Conservation (phyloP, 2,113 vertebrate genomes). For the Rhinopithecus roxellana region DNA sequence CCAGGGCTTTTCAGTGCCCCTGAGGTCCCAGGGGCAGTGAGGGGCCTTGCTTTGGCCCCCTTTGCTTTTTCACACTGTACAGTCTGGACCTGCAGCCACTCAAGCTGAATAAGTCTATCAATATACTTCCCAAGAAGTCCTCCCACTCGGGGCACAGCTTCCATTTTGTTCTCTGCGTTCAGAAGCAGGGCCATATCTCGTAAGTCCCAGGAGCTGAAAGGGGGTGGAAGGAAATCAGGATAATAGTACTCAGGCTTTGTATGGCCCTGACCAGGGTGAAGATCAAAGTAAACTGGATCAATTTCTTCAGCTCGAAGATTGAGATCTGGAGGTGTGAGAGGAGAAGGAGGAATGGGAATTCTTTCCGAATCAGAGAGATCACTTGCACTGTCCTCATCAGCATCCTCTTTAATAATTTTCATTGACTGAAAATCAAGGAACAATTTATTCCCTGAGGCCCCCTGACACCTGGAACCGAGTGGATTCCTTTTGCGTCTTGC, state of each 20-base stretch:
- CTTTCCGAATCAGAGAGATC: constrained; percentile 94
- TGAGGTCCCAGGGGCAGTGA: constrained; percentile 47
- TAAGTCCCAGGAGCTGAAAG: constrained; percentile 93
- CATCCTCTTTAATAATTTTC: constrained; percentile 82
- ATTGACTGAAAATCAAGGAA: constrained; percentile 83
- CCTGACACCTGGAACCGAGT: constrained; percentile 43
- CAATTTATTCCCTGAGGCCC: constrained; percentile 65
- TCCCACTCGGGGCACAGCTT: constrained; percentile 73
- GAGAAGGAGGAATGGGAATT: constrained; percentile 77
- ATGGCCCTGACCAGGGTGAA: constrained; percentile 49
- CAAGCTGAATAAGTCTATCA: constrained; percentile 90
- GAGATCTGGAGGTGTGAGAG: constrained; percentile 87
- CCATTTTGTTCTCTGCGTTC: constrained; percentile 80
- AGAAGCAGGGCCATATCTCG: constrained; percentile 86
- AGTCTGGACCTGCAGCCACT: constrained; percentile 91
- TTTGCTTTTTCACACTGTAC: constrained; percentile 85
- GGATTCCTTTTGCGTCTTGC: neutral
- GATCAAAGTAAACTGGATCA: constrained; percentile 73
- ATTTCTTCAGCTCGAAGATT: constrained; percentile 91
- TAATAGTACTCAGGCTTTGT: constrained; percentile 79
- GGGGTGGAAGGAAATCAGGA: constrained; percentile 92
- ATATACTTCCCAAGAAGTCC: constrained; percentile 89
- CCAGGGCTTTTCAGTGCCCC: constrained; percentile 79
- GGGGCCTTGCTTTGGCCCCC: constrained; percentile 75
- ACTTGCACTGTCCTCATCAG: constrained; percentile 90